Conservation (phyloP, 2,888 invertebrate species). For the Drosophila borealis region DNA sequence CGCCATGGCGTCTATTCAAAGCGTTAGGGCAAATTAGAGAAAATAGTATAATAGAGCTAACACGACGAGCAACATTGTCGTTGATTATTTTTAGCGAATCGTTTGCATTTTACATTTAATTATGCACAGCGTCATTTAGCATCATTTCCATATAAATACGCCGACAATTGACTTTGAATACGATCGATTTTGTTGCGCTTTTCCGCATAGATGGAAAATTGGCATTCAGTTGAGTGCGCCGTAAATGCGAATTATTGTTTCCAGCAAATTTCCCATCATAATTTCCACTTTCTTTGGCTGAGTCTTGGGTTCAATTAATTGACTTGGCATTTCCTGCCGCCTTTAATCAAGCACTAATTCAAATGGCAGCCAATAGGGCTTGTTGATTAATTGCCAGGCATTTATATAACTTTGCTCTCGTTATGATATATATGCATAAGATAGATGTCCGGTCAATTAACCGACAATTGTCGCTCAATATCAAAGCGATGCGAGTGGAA, state of each 20-base stretch:
- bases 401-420: slow-evolving; percentile 40
- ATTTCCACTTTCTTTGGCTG: slow-evolving; percentile 28
- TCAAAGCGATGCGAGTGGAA: slow-evolving; percentile 18
- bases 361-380: slow-evolving; percentile 17
- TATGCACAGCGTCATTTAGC: slow-evolving; percentile 32
- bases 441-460: slow-evolving; percentile 29
- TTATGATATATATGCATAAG: not conserved
- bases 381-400: slow-evolving; percentile 28
- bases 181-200: slow-evolving; percentile 19
- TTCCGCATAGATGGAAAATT: slow-evolving; percentile 55
- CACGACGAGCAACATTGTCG: not conserved
- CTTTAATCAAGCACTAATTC: slow-evolving; percentile 47
- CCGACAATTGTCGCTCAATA: slow-evolving; percentile 40
- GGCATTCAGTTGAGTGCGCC: slow-evolving; percentile 51
- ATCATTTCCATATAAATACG: slow-evolving; percentile 43
- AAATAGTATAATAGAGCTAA: slow-evolving; percentile 2
- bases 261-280: slow-evolving; percentile 39
- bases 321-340: slow-evolving; percentile 44
- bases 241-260: slow-evolving; percentile 15
- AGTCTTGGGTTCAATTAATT: slow-evolving; percentile 39
- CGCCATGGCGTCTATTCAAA: not conserved
- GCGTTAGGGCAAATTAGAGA: not conserved
- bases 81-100: slow-evolving; percentile 9
- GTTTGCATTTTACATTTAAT: slow-evolving; percentile 20
- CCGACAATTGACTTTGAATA: slow-evolving; percentile 55